Base-by-base conservation (phyloP, 2,113 vertebrate species). In the Rhagologus leucostigma region DNA sequence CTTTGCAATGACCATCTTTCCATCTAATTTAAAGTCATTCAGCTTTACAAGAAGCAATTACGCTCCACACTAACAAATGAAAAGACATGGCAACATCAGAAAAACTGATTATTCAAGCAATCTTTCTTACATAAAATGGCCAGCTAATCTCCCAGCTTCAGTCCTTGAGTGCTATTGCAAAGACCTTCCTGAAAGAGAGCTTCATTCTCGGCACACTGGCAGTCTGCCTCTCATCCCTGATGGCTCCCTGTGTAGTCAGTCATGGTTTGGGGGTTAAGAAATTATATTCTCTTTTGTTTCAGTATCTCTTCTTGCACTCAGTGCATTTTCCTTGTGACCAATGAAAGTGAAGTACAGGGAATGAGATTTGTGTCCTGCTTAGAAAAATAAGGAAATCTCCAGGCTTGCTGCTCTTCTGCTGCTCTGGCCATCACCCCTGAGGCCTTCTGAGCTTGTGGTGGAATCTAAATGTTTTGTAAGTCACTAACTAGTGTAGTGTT, bases 11-110 rank as follows among this genome's bases (percentile, higher is more conserved):
- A 30, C 90, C 90, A 62, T 94, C 79, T 92, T 93, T 92, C 85
- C 69, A 76, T 96, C 95, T 84, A 87, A 93, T 94, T 95, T 92
- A 35, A 94, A 94, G 87, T 93, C 68, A 90, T 96, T 94, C 65
- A 89, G 11, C 92, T 94, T 94, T 87, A 90, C 73, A 80, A 94
- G 92, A 80, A 86, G 92, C 85, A 92, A 95, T 95, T 97, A 93
- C 33, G 60, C 52, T 92, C 13, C 64, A 67, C 16, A 6, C 52
- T 92, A 94, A 92, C 85, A 79, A 96, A 84, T 84, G 83, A 93
- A 93, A 95, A 94, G 95, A 84, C 42, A 24, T 62, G 83, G 71
- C 88, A 71, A 84, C 76, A 70, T 93, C 88, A 96, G 92, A 93
- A 93, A 96, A 96, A 93, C 52, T 89, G 88, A 93, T 94, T 94